Percentiles rank a stretch among this genome's conserved stretches.
These are phyloP conservation scores for Melanocharis versteri DNA, from an alignment of 2,113 vertebrate species.

Conservation along the genomic window DNA sequence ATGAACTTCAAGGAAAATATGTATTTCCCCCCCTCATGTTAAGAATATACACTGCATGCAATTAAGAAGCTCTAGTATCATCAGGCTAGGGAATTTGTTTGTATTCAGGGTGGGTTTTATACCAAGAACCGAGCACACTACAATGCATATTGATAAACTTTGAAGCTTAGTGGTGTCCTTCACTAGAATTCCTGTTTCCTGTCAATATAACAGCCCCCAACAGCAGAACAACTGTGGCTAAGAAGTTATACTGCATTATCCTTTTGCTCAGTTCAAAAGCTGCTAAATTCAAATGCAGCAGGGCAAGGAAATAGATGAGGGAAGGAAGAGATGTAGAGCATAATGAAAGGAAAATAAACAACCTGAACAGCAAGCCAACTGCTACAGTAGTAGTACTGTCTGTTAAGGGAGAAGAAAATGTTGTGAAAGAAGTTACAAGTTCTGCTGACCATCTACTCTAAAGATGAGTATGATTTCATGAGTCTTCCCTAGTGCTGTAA, in stretches of 20 bases:
- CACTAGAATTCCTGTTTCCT: not conserved
- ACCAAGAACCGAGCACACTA: not conserved
- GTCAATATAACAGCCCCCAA: not conserved
- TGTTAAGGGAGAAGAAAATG: not conserved
- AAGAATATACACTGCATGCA: not conserved
- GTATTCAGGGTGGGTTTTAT: not conserved
- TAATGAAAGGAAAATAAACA: not conserved
- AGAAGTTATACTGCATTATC: not conserved
- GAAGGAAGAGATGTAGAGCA: not conserved
- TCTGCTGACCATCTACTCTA: not conserved
- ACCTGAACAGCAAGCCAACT: not conserved
- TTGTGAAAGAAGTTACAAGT: not conserved
- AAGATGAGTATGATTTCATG: not conserved
- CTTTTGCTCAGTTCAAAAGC: not conserved
- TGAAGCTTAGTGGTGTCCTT: not conserved
- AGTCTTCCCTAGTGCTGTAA: not conserved
- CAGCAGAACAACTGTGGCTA: not conserved
- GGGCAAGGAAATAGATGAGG: not conserved
- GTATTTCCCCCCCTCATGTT: fast-evolving
- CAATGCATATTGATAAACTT: not conserved
- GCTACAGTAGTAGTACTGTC: not conserved
- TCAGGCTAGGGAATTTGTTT: not conserved
- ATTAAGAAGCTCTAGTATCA: not conserved
- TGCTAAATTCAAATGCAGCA: not conserved
- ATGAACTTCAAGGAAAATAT: not conserved